Evolutionary conservation across 2,888 invertebrate species (phyloP).

Genomic region (Caenorhabditis panamensis): DNA sequence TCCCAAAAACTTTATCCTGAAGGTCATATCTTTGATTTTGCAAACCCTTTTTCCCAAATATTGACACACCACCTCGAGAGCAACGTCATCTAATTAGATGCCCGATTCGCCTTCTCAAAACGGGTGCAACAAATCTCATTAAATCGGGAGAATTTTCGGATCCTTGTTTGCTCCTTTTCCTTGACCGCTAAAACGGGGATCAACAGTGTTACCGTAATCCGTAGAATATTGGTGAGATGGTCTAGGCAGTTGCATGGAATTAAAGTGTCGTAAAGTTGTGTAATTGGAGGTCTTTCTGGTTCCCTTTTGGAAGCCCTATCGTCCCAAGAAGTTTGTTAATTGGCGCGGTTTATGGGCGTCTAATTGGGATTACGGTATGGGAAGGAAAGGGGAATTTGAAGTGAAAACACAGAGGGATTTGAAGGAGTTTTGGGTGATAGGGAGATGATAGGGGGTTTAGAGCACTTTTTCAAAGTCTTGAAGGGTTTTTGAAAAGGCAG

Average conservation of each 20-base stretch:
- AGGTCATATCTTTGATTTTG: no score
- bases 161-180: slow-evolving; percentile 1
- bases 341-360: slow-evolving; percentile 46
- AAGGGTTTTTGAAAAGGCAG: no score
- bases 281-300: slow-evolving; percentile 44
- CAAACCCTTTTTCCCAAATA: slow-evolving; percentile 14
- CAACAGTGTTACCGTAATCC: slow-evolving; percentile 33
- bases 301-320: no score
- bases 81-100: slow-evolving; percentile 52
- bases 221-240: background rate
- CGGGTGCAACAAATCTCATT: slow-evolving; percentile 38
- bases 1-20: no score
- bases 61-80: slow-evolving; percentile 11
- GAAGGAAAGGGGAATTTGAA: background rate
- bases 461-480: no score
- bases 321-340: slow-evolving; percentile 56
- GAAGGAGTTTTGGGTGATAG: no score
- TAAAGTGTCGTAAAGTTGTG: slow-evolving; percentile 58
- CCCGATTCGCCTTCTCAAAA: background rate
- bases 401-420: no score
- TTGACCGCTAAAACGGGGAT: background rate
- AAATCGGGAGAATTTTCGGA: background rate
- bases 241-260: slow-evolving; percentile 43
- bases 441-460: no score
- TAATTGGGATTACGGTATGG: slow-evolving; percentile 58